Evolutionary conservation across 2,888 invertebrate species (phyloP).

Genomic region (Eumerus sabulonum): DNA sequence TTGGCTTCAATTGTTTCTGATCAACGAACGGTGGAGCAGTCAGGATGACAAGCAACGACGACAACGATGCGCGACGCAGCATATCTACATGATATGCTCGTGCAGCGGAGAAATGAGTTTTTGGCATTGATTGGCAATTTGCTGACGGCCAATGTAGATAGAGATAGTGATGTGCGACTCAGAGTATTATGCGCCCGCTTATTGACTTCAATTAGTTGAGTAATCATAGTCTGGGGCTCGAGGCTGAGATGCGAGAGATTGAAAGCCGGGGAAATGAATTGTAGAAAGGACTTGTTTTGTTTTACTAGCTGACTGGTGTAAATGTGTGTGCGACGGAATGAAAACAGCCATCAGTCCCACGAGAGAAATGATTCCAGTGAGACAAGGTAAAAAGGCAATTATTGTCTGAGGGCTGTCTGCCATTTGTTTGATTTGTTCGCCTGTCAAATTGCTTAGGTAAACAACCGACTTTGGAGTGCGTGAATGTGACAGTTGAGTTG

Average conservation of each 20-base stretch:
- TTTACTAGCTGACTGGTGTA: no score
- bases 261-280: neutral
- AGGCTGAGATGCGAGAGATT: neutral
- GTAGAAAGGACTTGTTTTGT: no score
- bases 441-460: no score
- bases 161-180: conserved; percentile 17
- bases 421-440: no score
- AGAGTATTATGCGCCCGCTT: conserved; percentile 21
- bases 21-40: conserved; percentile 34
- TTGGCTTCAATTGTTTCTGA: conserved; percentile 65
- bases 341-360: no score
- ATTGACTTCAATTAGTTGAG: conserved; percentile 66
- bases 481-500: no score
- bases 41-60: neutral
- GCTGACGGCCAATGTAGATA: conserved; percentile 24
- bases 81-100: neutral
- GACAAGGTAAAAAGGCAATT: no score
- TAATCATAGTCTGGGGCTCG: conserved; percentile 29
- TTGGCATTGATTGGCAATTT: conserved; percentile 66
- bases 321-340: no score
- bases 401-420: no score
- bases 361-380: no score
- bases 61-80: neutral
- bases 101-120: conserved; percentile 32
- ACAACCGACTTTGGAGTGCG: no score